Base-by-base conservation (phyloP, 2,888 invertebrate genomes). In the Oscheius onirici region DNA sequence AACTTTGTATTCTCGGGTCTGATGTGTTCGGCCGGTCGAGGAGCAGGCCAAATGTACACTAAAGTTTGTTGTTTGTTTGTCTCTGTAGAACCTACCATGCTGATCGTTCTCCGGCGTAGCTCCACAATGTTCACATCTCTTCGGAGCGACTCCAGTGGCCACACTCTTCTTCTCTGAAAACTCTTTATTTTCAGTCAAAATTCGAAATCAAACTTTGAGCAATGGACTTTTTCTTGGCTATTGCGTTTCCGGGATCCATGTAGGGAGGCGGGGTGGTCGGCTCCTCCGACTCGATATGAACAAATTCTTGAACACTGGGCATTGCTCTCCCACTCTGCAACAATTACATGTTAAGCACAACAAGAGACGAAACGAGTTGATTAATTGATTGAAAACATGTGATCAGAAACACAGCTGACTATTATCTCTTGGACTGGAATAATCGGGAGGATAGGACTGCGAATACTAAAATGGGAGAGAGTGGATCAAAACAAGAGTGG, bases 11-110 rank as follows among this genome's bases (percentile, higher is more conserved):
- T 73, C 51, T 81, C 79, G 54, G 78, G 81, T 58, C 76, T 76
- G 54, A 81, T 78, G 70, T 79, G 79, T 46, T 78, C 77, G 60
- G 61, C 58, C 8, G 81, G 81, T 40, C 81, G 79, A 43, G 76
- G 78, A 22, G 81, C 78, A 57, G 81, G 81, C 77, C 79, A 81
- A 67, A 81, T 75, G 22, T 75, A 74, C 17, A 60, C 69, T 60
- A 22, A 58, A 51, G 2, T 11, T 26, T 20, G n/a, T 5, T 6
- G 11, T n/a, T 11, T 15, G 3, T 24, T 15, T 8, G 2, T 3
- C 13, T 11, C 1, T n/a, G 52, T n/a, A 17, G 10, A 17, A 26
- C 24, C 17, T 15, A 65, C 65, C 52, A 34, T 24, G 54, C 3
- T 54, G 28, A 22, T 54, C 22, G n/a, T 51, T 17, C 17, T 49